Conservation (phyloP, 2,113 vertebrate genomes). For the Pteronura brasiliensis region DNA sequence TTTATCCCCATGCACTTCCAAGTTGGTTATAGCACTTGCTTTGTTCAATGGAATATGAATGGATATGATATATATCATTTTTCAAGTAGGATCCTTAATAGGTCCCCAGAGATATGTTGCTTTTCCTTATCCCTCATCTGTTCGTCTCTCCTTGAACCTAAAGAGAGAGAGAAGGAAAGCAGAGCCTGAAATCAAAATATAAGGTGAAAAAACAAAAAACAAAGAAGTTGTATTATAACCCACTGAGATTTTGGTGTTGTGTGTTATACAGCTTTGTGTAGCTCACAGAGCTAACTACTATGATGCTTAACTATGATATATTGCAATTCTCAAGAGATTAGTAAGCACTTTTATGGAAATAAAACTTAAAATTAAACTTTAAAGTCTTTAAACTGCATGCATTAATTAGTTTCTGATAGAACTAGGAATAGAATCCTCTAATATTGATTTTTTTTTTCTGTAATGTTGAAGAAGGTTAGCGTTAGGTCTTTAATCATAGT, state of each 20-base stretch:
- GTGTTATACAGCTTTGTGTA: neutral
- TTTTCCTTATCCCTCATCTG: neutral
- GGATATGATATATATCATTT: neutral
- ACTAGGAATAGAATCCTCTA: neutral
- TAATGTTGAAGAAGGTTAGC: neutral
- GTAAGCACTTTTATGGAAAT: neutral
- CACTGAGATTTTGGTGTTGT: neutral
- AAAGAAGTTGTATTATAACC: neutral
- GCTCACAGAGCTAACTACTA: neutral
- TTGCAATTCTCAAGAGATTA: neutral
- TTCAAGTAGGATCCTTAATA: neutral
- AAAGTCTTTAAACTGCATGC: neutral
- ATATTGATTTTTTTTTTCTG: neutral
- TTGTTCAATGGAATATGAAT: neutral
- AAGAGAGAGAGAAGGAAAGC: neutral
- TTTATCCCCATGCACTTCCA: neutral
- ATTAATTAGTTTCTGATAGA: neutral
- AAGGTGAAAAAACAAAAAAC: neutral
- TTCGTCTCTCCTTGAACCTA: no score
- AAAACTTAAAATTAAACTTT: neutral
- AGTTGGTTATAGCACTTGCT: neutral
- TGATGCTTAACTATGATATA: neutral
- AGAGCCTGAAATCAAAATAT: neutral
- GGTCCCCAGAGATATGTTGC: neutral
- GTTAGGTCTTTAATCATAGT: neutral